Evolutionary conservation across 2,797 vertebrate species (phyloP).

Genomic region (Spheniscus humboldti): DNA sequence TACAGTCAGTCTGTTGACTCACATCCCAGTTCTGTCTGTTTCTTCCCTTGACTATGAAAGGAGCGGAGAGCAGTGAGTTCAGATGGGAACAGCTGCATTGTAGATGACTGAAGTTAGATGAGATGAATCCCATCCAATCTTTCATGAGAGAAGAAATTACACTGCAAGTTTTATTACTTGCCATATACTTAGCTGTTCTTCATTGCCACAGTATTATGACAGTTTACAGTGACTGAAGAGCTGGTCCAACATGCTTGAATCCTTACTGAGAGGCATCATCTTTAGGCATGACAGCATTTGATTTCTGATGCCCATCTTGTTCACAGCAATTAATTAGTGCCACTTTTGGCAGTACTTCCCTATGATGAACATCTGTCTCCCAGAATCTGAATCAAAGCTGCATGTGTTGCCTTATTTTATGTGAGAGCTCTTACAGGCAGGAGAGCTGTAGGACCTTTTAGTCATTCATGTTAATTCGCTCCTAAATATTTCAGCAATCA

Average conservation of each 20-base stretch:
- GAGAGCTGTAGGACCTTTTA: neutral
- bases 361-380: neutral
- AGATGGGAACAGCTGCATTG: neutral
- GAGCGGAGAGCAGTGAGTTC: neutral
- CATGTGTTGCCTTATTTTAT: neutral
- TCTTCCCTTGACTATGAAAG: neutral
- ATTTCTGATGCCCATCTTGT: neutral
- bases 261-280: neutral
- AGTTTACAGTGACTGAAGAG: neutral
- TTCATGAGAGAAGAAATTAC: neutral
- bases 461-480: neutral
- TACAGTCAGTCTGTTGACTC: neutral
- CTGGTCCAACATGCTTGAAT: neutral
- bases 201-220: neutral
- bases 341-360: neutral
- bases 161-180: neutral
- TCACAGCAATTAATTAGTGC: constrained; percentile 23
- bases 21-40: neutral
- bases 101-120: neutral
- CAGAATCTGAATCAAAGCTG: neutral
- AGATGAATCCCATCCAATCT: neutral
- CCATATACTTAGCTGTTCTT: neutral
- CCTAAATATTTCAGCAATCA: constrained; percentile 13
- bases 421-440: neutral
- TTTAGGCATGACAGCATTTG: neutral